Conservation (phyloP, 1,140 invertebrate species). For the Microplitis mediator region DNA sequence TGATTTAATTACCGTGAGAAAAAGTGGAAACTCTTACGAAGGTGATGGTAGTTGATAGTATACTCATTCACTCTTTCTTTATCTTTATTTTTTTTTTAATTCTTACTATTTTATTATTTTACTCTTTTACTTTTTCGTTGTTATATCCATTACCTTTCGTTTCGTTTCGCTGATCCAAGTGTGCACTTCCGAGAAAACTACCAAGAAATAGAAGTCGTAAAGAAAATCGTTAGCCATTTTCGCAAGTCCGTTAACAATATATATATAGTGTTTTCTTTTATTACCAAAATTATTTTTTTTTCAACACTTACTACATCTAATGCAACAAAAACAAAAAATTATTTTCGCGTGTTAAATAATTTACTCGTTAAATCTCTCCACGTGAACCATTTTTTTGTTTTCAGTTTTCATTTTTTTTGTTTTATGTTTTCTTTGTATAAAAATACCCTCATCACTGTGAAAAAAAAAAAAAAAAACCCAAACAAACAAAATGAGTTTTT, state of each 20-base stretch:
- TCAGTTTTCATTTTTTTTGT: too few species aligned
- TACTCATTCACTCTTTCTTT: background rate
- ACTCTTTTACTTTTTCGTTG: background rate
- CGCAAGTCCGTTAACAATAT: background rate
- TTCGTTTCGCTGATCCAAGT: background rate
- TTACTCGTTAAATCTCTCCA: too few species aligned
- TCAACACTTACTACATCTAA: background rate
- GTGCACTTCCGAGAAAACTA: background rate
- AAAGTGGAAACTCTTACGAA: background rate
- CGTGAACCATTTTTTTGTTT: too few species aligned
- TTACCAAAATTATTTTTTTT: background rate
- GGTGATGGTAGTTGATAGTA: background rate
- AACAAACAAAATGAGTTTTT: background rate
- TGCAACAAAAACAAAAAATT: too few species aligned
- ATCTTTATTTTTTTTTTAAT: background rate
- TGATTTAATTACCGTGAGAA: slow-evolving; percentile 29
- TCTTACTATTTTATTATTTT: too few species aligned
- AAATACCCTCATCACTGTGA: too few species aligned
- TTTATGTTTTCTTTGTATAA: too few species aligned
- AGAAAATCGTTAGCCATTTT: slow-evolving; percentile 20
- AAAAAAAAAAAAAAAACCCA: background rate
- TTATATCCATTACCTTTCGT: background rate
- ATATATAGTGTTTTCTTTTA: background rate
- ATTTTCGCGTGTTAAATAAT: too few species aligned
- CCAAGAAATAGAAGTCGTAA: slow-evolving; percentile 4